These are phyloP conservation scores for Dipodomys ordii DNA, from an alignment of 2,113 vertebrate species.

Conservation along the genomic window DNA sequence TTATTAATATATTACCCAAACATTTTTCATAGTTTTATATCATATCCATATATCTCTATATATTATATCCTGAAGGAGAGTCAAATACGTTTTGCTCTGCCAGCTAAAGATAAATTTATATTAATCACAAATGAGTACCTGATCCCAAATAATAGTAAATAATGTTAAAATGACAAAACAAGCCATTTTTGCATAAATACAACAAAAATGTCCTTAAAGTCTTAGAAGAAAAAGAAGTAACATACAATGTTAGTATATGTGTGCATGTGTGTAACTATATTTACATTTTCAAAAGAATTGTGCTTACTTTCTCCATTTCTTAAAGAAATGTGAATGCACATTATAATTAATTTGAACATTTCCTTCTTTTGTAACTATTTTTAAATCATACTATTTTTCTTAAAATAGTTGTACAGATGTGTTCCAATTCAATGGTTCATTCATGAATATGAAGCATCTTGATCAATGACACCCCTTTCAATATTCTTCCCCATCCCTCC, in stretches of 20 bases:
- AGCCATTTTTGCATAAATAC: neutral
- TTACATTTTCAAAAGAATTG: neutral
- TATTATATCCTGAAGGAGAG: slow-evolving; percentile 37
- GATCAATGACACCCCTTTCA: no score
- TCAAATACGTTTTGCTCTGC: neutral
- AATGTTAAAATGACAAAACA: neutral
- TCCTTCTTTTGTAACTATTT: slow-evolving; percentile 61
- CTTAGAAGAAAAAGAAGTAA: neutral
- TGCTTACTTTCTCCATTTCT: neutral
- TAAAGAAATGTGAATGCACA: neutral
- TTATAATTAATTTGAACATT: neutral
- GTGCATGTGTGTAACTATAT: neutral
- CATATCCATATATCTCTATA: neutral
- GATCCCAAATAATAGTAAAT: neutral
- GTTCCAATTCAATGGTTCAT: no score
- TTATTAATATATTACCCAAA: neutral
- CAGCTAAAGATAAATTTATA: neutral
- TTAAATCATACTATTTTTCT: slow-evolving; percentile 59
- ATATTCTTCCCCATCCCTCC: no score
- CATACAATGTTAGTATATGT: neutral
- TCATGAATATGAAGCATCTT: no score
- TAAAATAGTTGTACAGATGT: no score
- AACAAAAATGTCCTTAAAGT: neutral
- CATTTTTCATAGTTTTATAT: neutral
- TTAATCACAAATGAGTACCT: slow-evolving; percentile 51